Conservation (phyloP, 2,797 vertebrate genomes). For the Danio choprae region DNA sequence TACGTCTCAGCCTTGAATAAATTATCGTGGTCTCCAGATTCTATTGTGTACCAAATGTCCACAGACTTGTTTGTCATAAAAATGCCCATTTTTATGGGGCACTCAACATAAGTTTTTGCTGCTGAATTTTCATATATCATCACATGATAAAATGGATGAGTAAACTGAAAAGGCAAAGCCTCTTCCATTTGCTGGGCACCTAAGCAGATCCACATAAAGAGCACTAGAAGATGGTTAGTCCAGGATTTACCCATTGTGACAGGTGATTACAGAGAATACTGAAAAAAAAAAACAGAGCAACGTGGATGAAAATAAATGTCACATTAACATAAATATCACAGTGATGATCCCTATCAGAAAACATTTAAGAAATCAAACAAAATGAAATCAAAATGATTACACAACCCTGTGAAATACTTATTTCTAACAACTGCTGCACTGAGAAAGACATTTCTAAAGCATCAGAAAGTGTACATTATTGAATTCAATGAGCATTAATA, state of each 20-base stretch:
- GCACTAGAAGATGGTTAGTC: slow-evolving; percentile 71
- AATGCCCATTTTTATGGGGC: slow-evolving; percentile 85
- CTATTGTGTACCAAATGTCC: slow-evolving; percentile 86
- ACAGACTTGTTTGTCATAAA: slow-evolving; percentile 75
- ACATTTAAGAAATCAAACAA: too few relatives aligned
- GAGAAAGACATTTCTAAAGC: too few relatives aligned
- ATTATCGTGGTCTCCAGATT: slow-evolving; percentile 84
- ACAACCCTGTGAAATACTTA: too few relatives aligned
- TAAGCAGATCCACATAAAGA: slow-evolving; percentile 76
- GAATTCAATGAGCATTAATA: too few relatives aligned
- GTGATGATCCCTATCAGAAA: not conserved
- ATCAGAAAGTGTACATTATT: too few relatives aligned
- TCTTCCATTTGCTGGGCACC: slow-evolving; percentile 70
- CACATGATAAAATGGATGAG: slow-evolving; percentile 80
- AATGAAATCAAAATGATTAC: too few relatives aligned
- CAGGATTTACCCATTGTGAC: slow-evolving; percentile 78
- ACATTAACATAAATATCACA: not conserved
- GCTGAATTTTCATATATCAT: slow-evolving; percentile 87
- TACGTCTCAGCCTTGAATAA: slow-evolving; percentile 88
- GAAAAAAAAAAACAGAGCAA: slow-evolving; percentile 29
- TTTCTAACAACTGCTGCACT: too few relatives aligned
- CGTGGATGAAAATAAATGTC: not conserved
- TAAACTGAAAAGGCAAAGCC: slow-evolving; percentile 77
- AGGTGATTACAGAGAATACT: slow-evolving; percentile 16
- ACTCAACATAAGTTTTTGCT: slow-evolving; percentile 84